Evolutionary conservation across 2,888 invertebrate genomes (phyloP).

Genomic region (Mimachlamys varia): DNA sequence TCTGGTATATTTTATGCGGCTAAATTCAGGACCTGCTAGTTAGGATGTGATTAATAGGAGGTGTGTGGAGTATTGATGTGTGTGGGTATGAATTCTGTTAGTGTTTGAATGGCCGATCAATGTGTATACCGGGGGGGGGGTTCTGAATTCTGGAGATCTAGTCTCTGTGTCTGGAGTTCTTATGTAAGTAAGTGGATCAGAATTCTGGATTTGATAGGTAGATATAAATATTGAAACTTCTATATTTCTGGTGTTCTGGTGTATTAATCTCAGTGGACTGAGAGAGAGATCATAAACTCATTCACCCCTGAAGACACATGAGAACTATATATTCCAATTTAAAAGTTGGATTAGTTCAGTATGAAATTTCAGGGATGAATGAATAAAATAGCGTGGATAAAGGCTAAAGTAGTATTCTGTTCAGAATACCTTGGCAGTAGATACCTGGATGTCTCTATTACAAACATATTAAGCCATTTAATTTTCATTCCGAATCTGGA

Average conservation of each 20-base stretch:
- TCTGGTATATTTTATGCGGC: no score
- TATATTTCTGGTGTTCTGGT: not conserved
- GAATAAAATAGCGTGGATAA: not conserved
- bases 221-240: not conserved
- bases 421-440: no score
- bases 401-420: not conserved
- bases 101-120: no score
- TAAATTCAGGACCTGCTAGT: no score
- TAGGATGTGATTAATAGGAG: no score
- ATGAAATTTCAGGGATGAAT: no score
- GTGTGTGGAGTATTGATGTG: not conserved
- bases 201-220: not conserved
- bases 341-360: no score
- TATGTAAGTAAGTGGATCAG: not conserved
- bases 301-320: no score
- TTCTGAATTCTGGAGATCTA: conserved; percentile 9
- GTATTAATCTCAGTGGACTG: not conserved
- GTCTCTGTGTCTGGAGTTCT: not conserved
- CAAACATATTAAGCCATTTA: no score
- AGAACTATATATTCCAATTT: no score
- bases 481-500: no score
- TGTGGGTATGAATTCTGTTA: not conserved
- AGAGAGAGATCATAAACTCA: not conserved
- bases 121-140: not conserved
- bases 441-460: no score